Percentiles rank a stretch among this genome's conserved stretches.
These are phyloP conservation scores for Holacanthus passer DNA, from an alignment of 2,113 vertebrate species.

Conservation along the genomic window DNA sequence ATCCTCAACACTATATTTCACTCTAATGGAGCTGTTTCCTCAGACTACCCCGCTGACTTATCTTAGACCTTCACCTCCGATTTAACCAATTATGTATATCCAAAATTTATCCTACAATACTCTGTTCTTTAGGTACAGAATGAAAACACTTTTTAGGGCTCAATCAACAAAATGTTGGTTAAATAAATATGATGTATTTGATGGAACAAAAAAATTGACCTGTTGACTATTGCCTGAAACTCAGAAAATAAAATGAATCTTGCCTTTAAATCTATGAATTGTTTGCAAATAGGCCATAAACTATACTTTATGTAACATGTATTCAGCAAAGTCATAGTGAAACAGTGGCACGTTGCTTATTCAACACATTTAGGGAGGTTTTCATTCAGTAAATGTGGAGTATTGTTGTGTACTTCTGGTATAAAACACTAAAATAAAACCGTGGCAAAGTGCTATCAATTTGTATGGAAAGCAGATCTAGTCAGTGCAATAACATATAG, in stretches of 20 bases:
- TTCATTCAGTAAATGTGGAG: slow-evolving; percentile 12
- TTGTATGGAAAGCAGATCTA: not conserved
- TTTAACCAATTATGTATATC: not conserved
- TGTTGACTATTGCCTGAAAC: not conserved
- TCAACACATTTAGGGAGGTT: slow-evolving; percentile 10
- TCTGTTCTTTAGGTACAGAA: not conserved
- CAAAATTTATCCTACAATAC: not conserved
- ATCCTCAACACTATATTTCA: not conserved
- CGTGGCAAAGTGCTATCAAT: not conserved
- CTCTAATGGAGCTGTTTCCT: not conserved
- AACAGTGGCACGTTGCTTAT: slow-evolving; percentile 3
- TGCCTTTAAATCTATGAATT: not conserved
- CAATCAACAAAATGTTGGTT: not conserved
- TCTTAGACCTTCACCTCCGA: not conserved
- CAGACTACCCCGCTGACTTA: not conserved
- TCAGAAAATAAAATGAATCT: not conserved
- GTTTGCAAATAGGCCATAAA: not conserved
- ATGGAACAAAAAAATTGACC: not conserved
- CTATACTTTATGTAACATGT: not conserved
- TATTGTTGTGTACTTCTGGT: not conserved
- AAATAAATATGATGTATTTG: not conserved
- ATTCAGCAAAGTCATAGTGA: not conserved
- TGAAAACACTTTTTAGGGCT: not conserved
- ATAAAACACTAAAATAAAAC: slow-evolving; percentile 10
- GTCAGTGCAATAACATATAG: slow-evolving; percentile 25